A percentile compares a stretch with the other conserved stretches of the same genome.
These are phyloP conservation scores for Galerucella calmariensis DNA, from an alignment of 2,888 invertebrate species.

Conservation along the genomic window DNA sequence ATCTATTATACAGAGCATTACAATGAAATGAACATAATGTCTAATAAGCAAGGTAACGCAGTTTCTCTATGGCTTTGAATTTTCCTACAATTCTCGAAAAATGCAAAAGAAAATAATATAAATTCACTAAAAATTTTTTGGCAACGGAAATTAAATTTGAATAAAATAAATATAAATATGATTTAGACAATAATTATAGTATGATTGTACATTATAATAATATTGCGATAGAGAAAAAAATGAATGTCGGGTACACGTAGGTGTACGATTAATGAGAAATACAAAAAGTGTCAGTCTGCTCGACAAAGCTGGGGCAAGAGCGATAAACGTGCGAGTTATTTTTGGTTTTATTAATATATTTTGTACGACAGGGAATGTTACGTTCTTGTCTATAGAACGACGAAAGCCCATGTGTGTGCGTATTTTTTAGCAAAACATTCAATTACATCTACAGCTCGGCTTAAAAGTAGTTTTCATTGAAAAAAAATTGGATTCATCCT, in stretches of 20 bases:
- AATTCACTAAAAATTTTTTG: no score
- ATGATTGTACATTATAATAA: not conserved
- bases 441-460: not conserved
- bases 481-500: no score
- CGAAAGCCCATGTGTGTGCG: not conserved
- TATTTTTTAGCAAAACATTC: not conserved
- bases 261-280: constrained; percentile 59
- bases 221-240: not conserved
- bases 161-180: no score
- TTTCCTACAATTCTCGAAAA: no score
- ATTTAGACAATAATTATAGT: not conserved
- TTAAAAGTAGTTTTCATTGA: no score
- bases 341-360: constrained; percentile 62
- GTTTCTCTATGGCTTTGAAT: no score
- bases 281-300: constrained; percentile 59
- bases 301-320: constrained; percentile 50
- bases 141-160: no score
- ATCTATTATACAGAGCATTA: no score
- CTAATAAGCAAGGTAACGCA: no score
- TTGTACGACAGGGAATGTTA: constrained; percentile 59
- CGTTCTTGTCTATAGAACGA: constrained; percentile 56
- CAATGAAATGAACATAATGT: no score
- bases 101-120: no score
- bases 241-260: constrained; percentile 45
- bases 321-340: constrained; percentile 53